Base-by-base conservation (phyloP, 2,888 invertebrate genomes). In the Agonopterix subpropinquella region DNA sequence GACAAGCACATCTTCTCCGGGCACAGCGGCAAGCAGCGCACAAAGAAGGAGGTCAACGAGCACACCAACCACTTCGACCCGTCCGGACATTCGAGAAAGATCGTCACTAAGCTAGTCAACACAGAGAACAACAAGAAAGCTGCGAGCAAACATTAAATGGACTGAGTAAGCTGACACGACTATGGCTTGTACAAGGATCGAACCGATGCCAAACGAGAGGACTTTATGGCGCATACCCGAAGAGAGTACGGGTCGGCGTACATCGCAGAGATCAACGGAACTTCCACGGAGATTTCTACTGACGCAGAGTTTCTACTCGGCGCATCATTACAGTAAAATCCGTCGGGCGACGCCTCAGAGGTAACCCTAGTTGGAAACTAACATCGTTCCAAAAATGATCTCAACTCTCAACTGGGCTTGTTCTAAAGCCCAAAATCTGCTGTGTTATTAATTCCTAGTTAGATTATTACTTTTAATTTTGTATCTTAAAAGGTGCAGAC, bases 51-150 rank as follows among this genome's bases (percentile, higher is more conserved):
- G 86, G 96, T 93, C 43, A 92, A 89, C 72, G 93, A 93, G 62
- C 96, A 98, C 82, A 96, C 96, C 42, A 97, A 98, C 84, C 96
- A 96, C 82, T 92, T 92, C 82, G 97, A 98, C 81, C 97, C 97
- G 54, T 93, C 92, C 71, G 98, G 98, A 62, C 97, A 98, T 91
- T 95, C 96, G 47, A 93, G 98, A 80, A 98, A 98, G 90, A 93
- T 96, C 73, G 89, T 94, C 37, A 95, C 94, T 51, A 97, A 97
- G 83, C 77, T 96, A 58, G 91, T 92, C 77, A 97, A 97, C 78
- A 93, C 95, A 36, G 94, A 96, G 79, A 92, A 91, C 63, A 96
- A 96, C 77, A 94, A 93, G 79, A 94, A 94, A 68, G 72, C 64
- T 8, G 72, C 62, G 39, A 70, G 64, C 56, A 86, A 86, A 58